Evolutionary conservation across 2,113 vertebrate genomes (phyloP).

Genomic region (Lasiurus cinereus): DNA sequence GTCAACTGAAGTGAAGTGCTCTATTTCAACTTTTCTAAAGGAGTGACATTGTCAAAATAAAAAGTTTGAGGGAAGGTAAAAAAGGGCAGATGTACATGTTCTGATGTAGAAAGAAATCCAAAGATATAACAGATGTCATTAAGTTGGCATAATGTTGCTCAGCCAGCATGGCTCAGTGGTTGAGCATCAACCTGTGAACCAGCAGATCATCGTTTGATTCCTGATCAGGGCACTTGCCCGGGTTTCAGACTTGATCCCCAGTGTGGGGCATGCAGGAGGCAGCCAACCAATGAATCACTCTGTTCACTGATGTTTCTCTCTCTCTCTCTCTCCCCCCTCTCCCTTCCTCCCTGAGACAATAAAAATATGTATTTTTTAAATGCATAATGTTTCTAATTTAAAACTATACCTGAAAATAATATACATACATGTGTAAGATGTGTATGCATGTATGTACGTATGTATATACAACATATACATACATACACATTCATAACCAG

Average conservation of each 20-base stretch:
- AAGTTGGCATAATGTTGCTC: neutral
- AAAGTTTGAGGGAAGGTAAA: neutral
- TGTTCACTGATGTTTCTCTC: too few relatives aligned
- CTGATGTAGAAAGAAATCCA: neutral
- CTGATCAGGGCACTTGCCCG: too few relatives aligned
- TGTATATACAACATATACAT: neutral
- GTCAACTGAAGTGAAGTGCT: neutral
- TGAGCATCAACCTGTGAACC: too few relatives aligned
- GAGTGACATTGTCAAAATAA: neutral
- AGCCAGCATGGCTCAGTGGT: too few relatives aligned
- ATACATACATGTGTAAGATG: neutral
- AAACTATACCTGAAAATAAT: neutral
- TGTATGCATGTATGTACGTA: accelerated
- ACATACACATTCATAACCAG: neutral
- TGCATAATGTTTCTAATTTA: neutral
- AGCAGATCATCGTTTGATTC: too few relatives aligned
- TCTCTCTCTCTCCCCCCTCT: too few relatives aligned
- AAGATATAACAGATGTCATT: neutral
- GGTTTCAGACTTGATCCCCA: too few relatives aligned
- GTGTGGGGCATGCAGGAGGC: too few relatives aligned
- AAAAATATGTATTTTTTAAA: too few relatives aligned
- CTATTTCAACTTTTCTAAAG: neutral
- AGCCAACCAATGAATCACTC: too few relatives aligned
- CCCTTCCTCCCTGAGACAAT: too few relatives aligned
- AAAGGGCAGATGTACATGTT: neutral